Percentiles rank a stretch among this genome's conserved stretches.
These are phyloP conservation scores for Omphaloscelis lunosa DNA, from an alignment of 2,888 invertebrate species.

Conservation along the genomic window DNA sequence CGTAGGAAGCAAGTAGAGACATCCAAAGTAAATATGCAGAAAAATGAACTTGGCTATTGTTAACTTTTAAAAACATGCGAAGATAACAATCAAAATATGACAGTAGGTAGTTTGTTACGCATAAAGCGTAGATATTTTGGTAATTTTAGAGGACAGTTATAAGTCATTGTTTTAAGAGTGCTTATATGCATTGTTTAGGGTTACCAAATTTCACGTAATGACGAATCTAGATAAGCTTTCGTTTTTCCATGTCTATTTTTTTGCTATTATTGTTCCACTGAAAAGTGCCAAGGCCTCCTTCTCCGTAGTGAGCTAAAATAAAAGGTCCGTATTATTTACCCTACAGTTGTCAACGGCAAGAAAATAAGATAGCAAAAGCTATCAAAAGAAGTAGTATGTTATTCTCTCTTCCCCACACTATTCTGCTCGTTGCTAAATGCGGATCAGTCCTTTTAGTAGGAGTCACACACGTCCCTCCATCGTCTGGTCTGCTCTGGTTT, in stretches of 20 bases:
- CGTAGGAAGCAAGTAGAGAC: background rate
- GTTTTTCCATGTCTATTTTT: background rate
- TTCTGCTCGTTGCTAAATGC: background rate
- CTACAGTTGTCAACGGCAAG: background rate
- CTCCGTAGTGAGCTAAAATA: background rate
- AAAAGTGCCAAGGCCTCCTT: background rate
- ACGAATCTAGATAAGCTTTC: background rate
- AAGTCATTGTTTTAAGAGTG: constrained; percentile 44
- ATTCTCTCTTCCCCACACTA: background rate
- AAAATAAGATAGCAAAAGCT: background rate
- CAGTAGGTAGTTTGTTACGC: constrained; percentile 7
- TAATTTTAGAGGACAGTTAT: constrained; percentile 40
- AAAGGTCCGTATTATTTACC: background rate
- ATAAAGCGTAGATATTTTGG: constrained; percentile 33
- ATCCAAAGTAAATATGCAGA: background rate
- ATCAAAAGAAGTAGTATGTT: background rate
- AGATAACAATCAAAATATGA: constrained; percentile 47
- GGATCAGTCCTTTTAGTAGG: background rate
- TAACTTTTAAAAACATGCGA: constrained; percentile 31
- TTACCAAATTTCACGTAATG: constrained; percentile 10
- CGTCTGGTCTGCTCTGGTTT: background rate
- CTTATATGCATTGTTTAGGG: constrained; percentile 19
- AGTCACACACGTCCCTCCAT: background rate
- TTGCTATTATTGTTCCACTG: background rate
- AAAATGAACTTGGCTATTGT: constrained; percentile 8